A percentile compares a stretch with the other conserved stretches of the same genome.
phyloP scores from a whole-genome alignment of 2,113 vertebrate genomes.

The Paracanthobrama guichenoti region DNA sequence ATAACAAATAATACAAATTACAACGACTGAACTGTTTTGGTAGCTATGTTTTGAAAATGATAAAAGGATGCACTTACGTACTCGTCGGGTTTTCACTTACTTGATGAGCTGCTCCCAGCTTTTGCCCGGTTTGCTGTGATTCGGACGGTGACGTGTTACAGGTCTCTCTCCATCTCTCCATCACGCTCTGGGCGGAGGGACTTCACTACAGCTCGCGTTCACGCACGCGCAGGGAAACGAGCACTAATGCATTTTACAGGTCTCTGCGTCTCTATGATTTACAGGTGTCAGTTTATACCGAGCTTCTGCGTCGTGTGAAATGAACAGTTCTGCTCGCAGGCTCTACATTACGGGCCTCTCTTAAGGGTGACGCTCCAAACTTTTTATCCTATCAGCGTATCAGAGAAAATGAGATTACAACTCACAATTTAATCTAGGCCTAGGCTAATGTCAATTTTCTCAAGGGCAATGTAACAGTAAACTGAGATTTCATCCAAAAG shows the following conservation, averaged over 20 bases:
- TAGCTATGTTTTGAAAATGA: background rate
- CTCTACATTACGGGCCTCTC: background rate
- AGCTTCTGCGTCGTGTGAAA: background rate
- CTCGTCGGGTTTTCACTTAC: conserved; percentile 11
- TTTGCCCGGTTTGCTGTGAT: conserved; percentile 2
- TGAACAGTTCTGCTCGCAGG: background rate
- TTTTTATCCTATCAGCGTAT: background rate
- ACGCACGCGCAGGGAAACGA: conserved; percentile 29
- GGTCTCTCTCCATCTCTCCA: conserved; percentile 22
- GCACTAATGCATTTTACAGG: background rate
- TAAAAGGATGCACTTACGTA: background rate
- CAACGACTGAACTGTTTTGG: background rate
- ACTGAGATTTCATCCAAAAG: background rate
- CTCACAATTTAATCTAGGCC: background rate
- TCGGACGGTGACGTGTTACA: conserved; percentile 31
- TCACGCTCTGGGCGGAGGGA: conserved; percentile 26
- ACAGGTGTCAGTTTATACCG: background rate
- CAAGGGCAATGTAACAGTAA: background rate
- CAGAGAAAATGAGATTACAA: background rate
- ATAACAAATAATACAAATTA: background rate
- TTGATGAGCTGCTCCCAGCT: background rate
- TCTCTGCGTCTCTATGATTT: background rate
- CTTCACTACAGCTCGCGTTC: conserved; percentile 18
- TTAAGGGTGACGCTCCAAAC: background rate
- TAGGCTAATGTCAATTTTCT: background rate